These are phyloP conservation scores for Exephanes ischioxanthus DNA, from an alignment of 2,888 invertebrate genomes.

Conservation along the genomic window DNA sequence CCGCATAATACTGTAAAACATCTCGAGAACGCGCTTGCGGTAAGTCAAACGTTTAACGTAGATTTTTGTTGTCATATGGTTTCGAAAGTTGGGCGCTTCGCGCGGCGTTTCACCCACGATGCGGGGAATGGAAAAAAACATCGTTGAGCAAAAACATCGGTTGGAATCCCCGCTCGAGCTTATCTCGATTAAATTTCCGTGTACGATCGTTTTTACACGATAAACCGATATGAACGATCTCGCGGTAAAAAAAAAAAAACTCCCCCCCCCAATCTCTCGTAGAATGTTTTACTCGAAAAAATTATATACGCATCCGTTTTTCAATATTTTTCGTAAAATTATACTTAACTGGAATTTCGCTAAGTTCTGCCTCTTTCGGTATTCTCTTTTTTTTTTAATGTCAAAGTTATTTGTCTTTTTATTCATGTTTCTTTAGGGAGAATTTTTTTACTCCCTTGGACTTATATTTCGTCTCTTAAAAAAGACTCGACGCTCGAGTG, in stretches of 20 bases:
- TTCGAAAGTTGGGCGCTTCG: slow-evolving; percentile 26
- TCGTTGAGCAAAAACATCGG: neutral
- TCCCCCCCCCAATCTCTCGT: neutral
- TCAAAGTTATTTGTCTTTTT: neutral
- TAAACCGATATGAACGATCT: neutral
- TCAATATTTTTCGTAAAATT: neutral
- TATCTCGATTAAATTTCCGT: neutral
- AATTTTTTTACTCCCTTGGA: neutral
- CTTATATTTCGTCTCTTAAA: neutral
- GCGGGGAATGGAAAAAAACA: neutral
- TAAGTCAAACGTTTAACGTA: neutral
- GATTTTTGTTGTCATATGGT: slow-evolving; percentile 23
- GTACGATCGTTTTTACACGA: neutral
- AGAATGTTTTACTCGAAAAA: neutral
- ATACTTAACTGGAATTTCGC: neutral
- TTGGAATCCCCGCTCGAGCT: slow-evolving; percentile 1
- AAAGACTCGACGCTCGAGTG: too few species aligned
- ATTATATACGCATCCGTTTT: neutral
- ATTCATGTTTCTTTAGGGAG: neutral
- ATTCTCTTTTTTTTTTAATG: neutral
- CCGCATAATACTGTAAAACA: neutral
- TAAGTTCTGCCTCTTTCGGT: neutral
- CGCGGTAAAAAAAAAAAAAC: neutral
- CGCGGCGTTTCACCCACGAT: neutral
- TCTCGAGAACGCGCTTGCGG: neutral